phyloP scores from a whole-genome alignment of 1,140 invertebrate species.

The Aphelenchoides fujianensis region DNA sequence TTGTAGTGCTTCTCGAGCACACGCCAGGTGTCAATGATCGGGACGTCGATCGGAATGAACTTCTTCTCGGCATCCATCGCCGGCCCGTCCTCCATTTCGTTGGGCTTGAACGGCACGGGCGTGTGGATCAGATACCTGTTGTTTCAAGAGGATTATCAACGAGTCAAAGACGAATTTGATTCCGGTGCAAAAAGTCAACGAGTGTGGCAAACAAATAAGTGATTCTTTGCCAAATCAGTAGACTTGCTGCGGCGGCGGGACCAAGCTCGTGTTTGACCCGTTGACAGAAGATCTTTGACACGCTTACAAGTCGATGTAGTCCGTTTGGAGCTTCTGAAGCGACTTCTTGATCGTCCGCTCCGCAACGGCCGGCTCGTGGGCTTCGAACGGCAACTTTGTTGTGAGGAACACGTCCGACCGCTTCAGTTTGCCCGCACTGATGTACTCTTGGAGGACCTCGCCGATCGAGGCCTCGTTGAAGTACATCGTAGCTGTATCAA shows the following conservation, averaged over 20 bases:
- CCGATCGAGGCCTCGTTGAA: constrained; percentile 35
- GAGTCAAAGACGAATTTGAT: too few relatives aligned
- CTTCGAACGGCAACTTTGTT: constrained; percentile 64
- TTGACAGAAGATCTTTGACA: too few relatives aligned
- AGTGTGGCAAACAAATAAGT: too few relatives aligned
- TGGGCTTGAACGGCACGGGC: constrained; percentile 26
- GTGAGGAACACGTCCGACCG: constrained; percentile 36
- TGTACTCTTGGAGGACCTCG: constrained; percentile 43
- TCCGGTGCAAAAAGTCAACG: too few relatives aligned
- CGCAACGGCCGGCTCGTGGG: constrained; percentile 70
- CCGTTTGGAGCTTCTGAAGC: constrained; percentile 71
- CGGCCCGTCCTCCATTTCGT: constrained; percentile 3
- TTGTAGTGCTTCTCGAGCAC: constrained; percentile 61
- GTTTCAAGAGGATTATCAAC: too few relatives aligned
- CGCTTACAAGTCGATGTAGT: constrained; percentile 80
- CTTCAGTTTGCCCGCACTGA: constrained; percentile 39
- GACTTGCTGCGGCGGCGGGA: too few relatives aligned
- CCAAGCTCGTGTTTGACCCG: too few relatives aligned
- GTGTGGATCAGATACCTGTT: constrained; percentile 80
- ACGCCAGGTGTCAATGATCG: constrained; percentile 49
- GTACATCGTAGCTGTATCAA: constrained; percentile 66
- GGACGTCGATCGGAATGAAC: constrained; percentile 30
- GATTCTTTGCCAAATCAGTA: too few relatives aligned
- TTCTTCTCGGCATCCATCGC: constrained; percentile 26
- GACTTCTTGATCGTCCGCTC: constrained; percentile 69